A percentile compares a stretch with the other conserved stretches of the same genome.
phyloP scores from a whole-genome alignment of 2,888 invertebrate species.

The Ashinkailepas kermadecensis region DNA sequence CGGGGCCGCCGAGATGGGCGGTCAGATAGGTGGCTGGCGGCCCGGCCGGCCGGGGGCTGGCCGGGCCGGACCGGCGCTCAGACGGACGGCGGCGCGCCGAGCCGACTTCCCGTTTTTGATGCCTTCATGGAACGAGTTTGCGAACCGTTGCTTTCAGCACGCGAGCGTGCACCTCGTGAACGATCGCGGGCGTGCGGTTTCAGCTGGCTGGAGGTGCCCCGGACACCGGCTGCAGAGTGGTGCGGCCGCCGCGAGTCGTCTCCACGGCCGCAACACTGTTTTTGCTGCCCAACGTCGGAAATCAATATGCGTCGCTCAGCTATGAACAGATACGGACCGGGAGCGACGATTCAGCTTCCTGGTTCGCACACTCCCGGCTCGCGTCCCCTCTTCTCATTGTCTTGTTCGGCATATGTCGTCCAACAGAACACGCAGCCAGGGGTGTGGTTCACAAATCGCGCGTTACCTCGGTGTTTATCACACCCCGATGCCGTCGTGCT shows the following conservation, averaged over 20 bases:
- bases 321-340: no score
- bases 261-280: not conserved
- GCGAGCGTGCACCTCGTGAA: not conserved
- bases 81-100: no score
- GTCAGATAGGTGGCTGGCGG: not conserved
- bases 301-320: not conserved
- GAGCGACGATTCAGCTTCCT: no score
- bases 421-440: no score
- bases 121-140: not conserved
- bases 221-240: not conserved
- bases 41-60: not conserved
- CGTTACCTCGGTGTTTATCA: no score
- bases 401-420: no score
- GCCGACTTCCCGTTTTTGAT: no score
- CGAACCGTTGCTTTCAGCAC: not conserved
- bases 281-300: not conserved
- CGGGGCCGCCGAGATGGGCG: not conserved
- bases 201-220: not conserved
- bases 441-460: no score
- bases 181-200: not conserved
- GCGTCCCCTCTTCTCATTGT: not conserved
- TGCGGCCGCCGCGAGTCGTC: not conserved
- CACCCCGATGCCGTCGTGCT: no score
- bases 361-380: not conserved
- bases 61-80: not conserved